These are phyloP conservation scores for Oreochromis grahami DNA, from an alignment of 2,797 vertebrate species.

Conservation along the genomic window DNA sequence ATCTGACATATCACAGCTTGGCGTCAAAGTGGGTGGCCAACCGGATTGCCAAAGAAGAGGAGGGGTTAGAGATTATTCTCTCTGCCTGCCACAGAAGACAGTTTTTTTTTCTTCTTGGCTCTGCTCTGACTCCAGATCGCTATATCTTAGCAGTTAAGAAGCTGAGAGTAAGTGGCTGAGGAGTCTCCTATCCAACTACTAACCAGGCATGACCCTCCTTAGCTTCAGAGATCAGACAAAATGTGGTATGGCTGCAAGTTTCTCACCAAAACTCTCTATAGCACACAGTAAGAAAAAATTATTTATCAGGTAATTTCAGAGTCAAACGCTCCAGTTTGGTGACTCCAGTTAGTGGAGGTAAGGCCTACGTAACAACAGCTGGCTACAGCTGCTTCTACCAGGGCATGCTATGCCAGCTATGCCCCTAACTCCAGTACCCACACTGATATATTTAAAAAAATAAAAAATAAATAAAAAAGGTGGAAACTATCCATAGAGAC, in stretches of 20 bases:
- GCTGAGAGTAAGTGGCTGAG: conserved; percentile 1
- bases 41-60: neutral
- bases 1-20: conserved; percentile 40
- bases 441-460: neutral
- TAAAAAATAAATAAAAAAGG: too few species aligned
- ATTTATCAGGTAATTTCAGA: neutral
- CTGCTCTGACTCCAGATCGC: neutral
- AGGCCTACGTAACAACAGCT: neutral
- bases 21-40: conserved; percentile 59
- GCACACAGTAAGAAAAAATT: neutral
- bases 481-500: neutral
- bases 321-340: neutral
- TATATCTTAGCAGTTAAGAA: conserved; percentile 4
- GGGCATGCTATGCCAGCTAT: neutral
- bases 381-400: neutral
- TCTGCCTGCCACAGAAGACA: neutral
- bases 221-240: neutral
- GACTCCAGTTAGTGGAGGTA: neutral
- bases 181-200: neutral
- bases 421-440: neutral
- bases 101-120: neutral
- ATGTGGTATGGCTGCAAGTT: neutral
- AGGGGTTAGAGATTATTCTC: conserved; percentile 11
- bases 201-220: neutral
- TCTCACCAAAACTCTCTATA: neutral